Evolutionary conservation across 2,797 vertebrate species (phyloP).

Genomic region (Enteromius mattozi): DNA sequence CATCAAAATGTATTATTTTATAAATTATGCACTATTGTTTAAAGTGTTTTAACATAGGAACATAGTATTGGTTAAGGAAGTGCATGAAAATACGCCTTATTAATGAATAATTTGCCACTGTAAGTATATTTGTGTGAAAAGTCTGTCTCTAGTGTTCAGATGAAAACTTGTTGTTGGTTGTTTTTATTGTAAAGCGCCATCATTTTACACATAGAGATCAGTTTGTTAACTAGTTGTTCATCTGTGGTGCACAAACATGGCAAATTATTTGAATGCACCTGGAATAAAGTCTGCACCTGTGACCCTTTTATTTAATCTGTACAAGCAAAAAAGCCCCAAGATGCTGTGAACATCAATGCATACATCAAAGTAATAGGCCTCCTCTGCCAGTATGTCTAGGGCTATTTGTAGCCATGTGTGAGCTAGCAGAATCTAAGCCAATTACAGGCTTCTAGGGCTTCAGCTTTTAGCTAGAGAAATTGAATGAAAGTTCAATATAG

Average conservation of each 20-base stretch:
- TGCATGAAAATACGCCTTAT: not conserved
- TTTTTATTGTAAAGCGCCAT: not conserved
- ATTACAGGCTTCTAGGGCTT: constrained; percentile 16
- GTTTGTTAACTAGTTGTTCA: not conserved
- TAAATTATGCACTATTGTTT: not conserved
- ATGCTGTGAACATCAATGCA: constrained; percentile 9
- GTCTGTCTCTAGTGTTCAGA: not conserved
- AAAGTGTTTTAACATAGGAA: not conserved
- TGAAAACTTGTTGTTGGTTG: not conserved
- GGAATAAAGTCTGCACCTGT: constrained; percentile 39
- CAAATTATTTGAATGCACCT: constrained; percentile 66
- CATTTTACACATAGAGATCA: not conserved
- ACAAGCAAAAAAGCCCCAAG: constrained; percentile 3
- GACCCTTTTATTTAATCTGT: constrained; percentile 42
- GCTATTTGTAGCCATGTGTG: constrained; percentile 2
- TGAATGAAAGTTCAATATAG: constrained; percentile 3
- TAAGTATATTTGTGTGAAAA: not conserved
- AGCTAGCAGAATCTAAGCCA: constrained; percentile 30
- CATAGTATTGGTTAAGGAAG: not conserved
- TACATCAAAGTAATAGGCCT: constrained; percentile 34
- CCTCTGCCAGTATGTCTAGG: constrained; percentile 6
- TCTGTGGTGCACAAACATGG: constrained; percentile 37
- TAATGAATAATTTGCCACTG: not conserved
- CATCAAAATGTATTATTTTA: not conserved
- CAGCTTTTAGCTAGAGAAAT: constrained; percentile 8